Evolutionary conservation across 2,797 vertebrate genomes (phyloP).

Genomic region (Crax fasciolata): DNA sequence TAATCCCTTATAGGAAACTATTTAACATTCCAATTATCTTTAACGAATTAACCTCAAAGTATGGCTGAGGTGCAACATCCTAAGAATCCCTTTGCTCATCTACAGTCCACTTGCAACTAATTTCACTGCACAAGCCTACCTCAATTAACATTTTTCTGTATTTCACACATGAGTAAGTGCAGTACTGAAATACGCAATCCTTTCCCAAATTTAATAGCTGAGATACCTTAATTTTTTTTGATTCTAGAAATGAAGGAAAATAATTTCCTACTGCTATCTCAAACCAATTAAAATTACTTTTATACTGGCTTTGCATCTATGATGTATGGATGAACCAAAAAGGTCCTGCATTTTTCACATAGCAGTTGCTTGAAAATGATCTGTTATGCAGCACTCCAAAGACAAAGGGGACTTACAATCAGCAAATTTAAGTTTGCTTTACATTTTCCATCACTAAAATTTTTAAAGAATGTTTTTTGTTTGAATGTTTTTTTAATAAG

Average conservation of each 20-base stretch:
- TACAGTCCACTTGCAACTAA: constrained; percentile 63
- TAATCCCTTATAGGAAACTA: constrained; percentile 26
- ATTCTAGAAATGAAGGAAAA: constrained; percentile 74
- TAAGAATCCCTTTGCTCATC: constrained; percentile 69
- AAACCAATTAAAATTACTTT: constrained; percentile 74
- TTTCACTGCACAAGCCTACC: constrained; percentile 44
- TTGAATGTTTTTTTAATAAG: constrained; percentile 68
- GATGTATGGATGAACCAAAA: constrained; percentile 31
- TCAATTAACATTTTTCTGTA: constrained; percentile 70
- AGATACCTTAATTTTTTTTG: constrained; percentile 44
- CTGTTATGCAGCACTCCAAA: constrained; percentile 37
- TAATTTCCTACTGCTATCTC: constrained; percentile 46
- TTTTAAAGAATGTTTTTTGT: constrained; percentile 60
- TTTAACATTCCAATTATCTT: constrained; percentile 70
- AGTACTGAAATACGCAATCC: constrained; percentile 42
- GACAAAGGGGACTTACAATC: constrained; percentile 55
- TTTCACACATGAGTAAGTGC: constrained; percentile 66
- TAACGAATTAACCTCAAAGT: constrained; percentile 57
- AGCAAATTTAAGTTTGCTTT: constrained; percentile 58
- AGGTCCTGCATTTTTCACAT: constrained; percentile 35
- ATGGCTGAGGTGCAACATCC: constrained; percentile 7
- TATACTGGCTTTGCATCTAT: constrained; percentile 10
- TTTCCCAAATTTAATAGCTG: constrained; percentile 56
- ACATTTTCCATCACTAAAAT: constrained; percentile 47
- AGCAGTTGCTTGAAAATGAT: constrained; percentile 72